Percentiles rank a stretch among this genome's conserved stretches.
These are phyloP conservation scores for Asbolus verrucosus DNA, from an alignment of 1,140 invertebrate genomes.

Conservation along the genomic window DNA sequence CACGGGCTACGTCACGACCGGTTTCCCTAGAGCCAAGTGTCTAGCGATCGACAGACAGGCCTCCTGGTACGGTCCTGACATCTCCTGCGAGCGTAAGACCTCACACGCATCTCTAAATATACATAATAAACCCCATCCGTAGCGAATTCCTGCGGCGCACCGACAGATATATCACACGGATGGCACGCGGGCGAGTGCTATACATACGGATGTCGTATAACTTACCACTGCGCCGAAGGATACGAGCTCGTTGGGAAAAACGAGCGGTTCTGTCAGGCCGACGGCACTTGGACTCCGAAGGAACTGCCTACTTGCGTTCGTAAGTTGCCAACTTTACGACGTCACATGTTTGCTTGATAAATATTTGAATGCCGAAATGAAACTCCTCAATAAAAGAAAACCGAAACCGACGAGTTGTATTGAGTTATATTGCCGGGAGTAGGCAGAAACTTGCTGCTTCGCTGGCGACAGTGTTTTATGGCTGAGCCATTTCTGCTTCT, in stretches of 20 bases:
- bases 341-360: constrained; percentile 8
- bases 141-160: constrained; percentile 88
- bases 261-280: constrained; percentile 86
- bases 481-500: too few relatives aligned
- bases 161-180: constrained; percentile 90
- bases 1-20: constrained; percentile 87
- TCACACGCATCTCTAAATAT: not conserved
- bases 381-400: too few relatives aligned
- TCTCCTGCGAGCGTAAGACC: constrained; percentile 90
- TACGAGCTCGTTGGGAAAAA: constrained; percentile 90
- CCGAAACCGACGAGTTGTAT: too few relatives aligned
- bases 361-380: too few relatives aligned
- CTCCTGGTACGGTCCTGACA: constrained; percentile 91
- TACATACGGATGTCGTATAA: constrained; percentile 90
- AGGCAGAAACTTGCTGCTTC: too few relatives aligned
- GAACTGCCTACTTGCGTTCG: constrained; percentile 91
- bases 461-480: too few relatives aligned
- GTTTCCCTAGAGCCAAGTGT: constrained; percentile 90
- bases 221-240: constrained; percentile 92
- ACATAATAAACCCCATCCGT: constrained; percentile 14
- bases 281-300: constrained; percentile 90
- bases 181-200: constrained; percentile 92
- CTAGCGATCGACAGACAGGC: constrained; percentile 84
- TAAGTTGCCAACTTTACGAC: constrained; percentile 66
- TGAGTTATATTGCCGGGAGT: too few relatives aligned